Conservation (phyloP, 2,113 vertebrate species). For the Lanius collurio region DNA sequence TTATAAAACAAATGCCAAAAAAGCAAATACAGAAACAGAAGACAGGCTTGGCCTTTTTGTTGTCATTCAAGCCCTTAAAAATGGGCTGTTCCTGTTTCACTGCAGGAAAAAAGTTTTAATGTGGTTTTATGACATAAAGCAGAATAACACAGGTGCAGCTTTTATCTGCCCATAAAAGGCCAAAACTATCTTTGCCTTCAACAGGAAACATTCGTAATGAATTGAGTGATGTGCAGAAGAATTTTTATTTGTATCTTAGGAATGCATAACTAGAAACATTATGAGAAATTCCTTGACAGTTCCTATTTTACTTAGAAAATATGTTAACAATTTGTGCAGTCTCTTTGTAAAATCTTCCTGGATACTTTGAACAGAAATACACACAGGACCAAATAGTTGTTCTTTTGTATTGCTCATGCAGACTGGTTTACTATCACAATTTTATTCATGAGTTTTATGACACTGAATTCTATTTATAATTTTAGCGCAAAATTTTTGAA, state of each 20-base stretch:
- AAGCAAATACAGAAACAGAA: neutral
- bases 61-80: slow-evolving; percentile 8
- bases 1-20: neutral
- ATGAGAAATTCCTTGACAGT: slow-evolving; percentile 42
- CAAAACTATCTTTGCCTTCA: neutral
- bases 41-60: neutral
- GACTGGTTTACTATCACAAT: neutral
- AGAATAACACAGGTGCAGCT: neutral
- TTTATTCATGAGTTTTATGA: neutral
- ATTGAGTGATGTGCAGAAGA: neutral
- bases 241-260: slow-evolving; percentile 28
- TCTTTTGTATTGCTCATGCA: neutral
- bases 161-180: slow-evolving; percentile 35
- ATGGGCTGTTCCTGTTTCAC: neutral
- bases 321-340: neutral
- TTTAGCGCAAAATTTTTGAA: neutral
- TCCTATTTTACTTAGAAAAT: slow-evolving; percentile 37
- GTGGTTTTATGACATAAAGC: neutral
- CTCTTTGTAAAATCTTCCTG: neutral
- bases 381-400: neutral
- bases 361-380: neutral
- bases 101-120: neutral
- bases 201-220: neutral
- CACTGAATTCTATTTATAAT: neutral
- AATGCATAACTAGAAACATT: slow-evolving; percentile 35